These are phyloP conservation scores for Therioaphis trifolii DNA, from an alignment of 2,888 invertebrate species.

Conservation along the genomic window DNA sequence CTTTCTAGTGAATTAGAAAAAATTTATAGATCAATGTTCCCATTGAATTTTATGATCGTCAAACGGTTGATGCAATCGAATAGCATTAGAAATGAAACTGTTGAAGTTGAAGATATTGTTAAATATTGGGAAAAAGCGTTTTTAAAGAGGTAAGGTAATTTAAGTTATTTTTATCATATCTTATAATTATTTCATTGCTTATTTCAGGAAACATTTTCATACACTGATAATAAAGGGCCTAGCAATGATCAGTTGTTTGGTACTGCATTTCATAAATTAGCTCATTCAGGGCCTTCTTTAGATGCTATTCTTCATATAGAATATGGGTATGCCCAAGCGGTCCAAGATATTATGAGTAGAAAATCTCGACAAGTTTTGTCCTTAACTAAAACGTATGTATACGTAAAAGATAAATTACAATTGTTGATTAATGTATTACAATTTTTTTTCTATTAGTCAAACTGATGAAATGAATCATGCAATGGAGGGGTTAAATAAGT, in stretches of 20 bases:
- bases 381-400: conserved; percentile 46
- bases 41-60: conserved; percentile 76
- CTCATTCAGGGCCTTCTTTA: conserved; percentile 83
- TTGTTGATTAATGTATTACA: background rate
- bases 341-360: conserved; percentile 78
- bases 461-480: conserved; percentile 90
- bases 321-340: conserved; percentile 85
- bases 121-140: conserved; percentile 83
- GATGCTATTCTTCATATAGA: conserved; percentile 90
- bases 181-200: conserved; percentile 36
- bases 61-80: conserved; percentile 75
- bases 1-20: conserved; percentile 73
- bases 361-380: conserved; percentile 78
- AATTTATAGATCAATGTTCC: conserved; percentile 78
- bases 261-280: conserved; percentile 83
- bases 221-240: conserved; percentile 83
- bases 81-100: conserved; percentile 74
- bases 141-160: conserved; percentile 73
- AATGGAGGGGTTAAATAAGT: conserved; percentile 80
- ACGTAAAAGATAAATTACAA: background rate
- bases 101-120: conserved; percentile 80
- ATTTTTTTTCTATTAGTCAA: conserved; percentile 73
- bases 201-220: conserved; percentile 81
- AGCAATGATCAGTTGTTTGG: conserved; percentile 89
- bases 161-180: too few species aligned